Evolutionary conservation across 2,113 vertebrate genomes (phyloP).

Genomic region (Cebus imitator): DNA sequence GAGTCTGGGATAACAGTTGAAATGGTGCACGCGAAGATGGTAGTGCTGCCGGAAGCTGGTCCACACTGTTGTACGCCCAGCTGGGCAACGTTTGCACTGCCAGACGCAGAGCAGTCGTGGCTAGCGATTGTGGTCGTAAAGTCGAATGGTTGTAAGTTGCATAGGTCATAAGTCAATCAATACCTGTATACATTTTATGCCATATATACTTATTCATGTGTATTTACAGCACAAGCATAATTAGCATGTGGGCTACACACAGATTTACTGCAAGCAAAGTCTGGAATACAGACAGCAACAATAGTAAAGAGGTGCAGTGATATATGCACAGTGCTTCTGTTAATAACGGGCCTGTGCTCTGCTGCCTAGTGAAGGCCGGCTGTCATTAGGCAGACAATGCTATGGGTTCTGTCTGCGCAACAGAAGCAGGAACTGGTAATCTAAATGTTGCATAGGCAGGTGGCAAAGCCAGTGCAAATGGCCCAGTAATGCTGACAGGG

Average conservation of each 20-base stretch:
- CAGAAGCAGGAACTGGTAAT: neutral
- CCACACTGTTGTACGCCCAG: no score
- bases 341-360: neutral
- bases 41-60: no score
- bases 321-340: fast-evolving
- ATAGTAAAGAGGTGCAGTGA: neutral
- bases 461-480: neutral
- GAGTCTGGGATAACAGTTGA: no score
- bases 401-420: neutral
- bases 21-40: no score
- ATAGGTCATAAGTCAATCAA: no score
- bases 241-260: no score
- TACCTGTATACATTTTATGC: no score
- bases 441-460: neutral
- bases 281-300: neutral
- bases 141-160: no score
- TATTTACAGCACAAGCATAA: neutral
- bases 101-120: no score
- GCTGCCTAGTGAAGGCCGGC: neutral
- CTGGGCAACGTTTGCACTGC: no score
- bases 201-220: neutral
- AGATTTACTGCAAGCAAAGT: neutral
- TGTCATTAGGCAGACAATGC: neutral
- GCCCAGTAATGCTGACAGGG: neutral
- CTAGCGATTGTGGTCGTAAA: no score